Evolutionary conservation across 1,140 invertebrate species (phyloP), one percentile per base, ranked within the genome.

Genomic region (Tribolium madens): DNA sequence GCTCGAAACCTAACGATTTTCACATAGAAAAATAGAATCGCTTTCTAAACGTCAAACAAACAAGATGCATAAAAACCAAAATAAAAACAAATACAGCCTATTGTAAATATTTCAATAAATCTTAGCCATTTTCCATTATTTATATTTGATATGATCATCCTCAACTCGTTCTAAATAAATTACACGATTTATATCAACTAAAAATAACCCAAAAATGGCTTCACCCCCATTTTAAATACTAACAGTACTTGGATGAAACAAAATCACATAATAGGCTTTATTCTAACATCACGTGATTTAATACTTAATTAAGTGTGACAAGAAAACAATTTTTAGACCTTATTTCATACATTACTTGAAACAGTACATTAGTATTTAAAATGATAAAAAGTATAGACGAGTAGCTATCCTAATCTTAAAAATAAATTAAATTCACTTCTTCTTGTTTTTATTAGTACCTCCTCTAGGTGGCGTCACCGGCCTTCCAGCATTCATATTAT

Each of bases 381-480:
- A 71, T 71, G 68, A 52, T 52, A 0, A 52, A 52, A 71, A 71
- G 26, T 48, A 48, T 47, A 48, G 18, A 71, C 47, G 47, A 71
- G 21, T 47, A 71, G 0, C 36, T 47, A 71, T 18, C 68, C 47
- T 71, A 73, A 18, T 73, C 52, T 75, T 73, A 76, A 42, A 31
- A 73, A 76, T 78, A 76, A 78, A 14, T 79, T 79, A 74, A 10
- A 70, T 83, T 89, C 89, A 93, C 90, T 93, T 93, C 88, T 93
- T 93, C 87, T 94, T 93, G 87, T 94, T 95, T 89, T 96, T 95
- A 88, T 94, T 95, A 81, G 93, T 92, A 79, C 93, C 93, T 81
- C 92, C 93, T 80, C 96, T 90, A 75, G 97, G 97, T 82, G 97
- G 97, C 84, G 97, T 98, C 79, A 93, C 91, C 82, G 94, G 94